Evolutionary conservation across 2,797 vertebrate species (phyloP).

Genomic region (Furcifer pardalis): DNA sequence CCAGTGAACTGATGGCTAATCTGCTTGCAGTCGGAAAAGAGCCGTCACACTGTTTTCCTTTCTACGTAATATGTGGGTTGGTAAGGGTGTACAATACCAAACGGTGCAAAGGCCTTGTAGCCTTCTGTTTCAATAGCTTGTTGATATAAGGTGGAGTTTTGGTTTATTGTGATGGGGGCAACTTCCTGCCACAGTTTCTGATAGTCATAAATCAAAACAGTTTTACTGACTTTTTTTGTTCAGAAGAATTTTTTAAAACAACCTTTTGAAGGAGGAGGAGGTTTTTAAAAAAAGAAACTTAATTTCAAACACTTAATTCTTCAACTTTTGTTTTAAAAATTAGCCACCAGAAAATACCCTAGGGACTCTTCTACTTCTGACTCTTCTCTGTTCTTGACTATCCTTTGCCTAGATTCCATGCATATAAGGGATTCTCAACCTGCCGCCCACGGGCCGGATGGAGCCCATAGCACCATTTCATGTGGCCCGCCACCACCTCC

Average conservation of each 20-base stretch:
- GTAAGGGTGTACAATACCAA: constrained; percentile 85
- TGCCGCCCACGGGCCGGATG: no score
- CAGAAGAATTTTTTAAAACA: neutral
- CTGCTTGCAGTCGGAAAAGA: constrained; percentile 84
- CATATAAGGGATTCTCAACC: no score
- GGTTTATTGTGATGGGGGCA: constrained; percentile 70
- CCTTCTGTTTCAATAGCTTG: constrained; percentile 84
- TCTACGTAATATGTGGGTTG: constrained; percentile 73
- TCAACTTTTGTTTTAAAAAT: neutral
- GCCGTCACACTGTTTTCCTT: constrained; percentile 80
- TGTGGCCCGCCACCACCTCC: no score
- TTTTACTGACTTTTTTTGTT: constrained; percentile 58
- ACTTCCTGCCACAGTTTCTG: constrained; percentile 71
- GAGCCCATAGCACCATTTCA: no score
- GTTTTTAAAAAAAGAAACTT: neutral
- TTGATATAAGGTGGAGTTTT: constrained; percentile 89
- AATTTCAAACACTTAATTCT: neutral
- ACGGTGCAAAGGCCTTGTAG: constrained; percentile 78
- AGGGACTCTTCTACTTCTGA: neutral
- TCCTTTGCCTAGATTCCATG: neutral
- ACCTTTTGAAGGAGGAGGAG: neutral
- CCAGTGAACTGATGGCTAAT: constrained; percentile 78
- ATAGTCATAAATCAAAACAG: constrained; percentile 73
- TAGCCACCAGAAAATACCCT: neutral
- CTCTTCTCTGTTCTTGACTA: neutral